Conservation (phyloP, 2,888 invertebrate species). For the Agelastica alni region DNA sequence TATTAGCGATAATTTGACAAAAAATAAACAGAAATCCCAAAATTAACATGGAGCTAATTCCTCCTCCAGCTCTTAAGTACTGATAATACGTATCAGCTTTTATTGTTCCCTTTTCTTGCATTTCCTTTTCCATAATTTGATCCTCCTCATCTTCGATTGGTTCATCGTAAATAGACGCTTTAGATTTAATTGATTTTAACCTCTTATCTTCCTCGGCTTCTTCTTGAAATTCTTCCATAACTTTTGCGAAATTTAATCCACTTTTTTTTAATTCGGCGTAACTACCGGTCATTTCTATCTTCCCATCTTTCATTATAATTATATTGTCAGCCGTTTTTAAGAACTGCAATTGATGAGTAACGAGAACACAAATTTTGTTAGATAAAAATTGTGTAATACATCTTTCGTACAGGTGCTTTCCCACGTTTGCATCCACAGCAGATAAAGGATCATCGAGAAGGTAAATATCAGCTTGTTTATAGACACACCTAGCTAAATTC, state of each 20-base stretch:
- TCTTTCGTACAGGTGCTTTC: slow-evolving; percentile 71
- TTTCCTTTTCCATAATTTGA: slow-evolving; percentile 49
- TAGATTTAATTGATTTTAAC: slow-evolving; percentile 47
- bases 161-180: slow-evolving; percentile 48
- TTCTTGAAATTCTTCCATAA: slow-evolving; percentile 39
- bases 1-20: slow-evolving; percentile 65
- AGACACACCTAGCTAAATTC: slow-evolving; percentile 76
- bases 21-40: slow-evolving; percentile 59
- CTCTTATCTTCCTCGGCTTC: slow-evolving; percentile 48
- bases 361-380: slow-evolving; percentile 66
- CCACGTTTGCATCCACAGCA: slow-evolving; percentile 80
- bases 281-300: slow-evolving; percentile 58
- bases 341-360: slow-evolving; percentile 74
- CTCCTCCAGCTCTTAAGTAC: slow-evolving; percentile 63
- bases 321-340: slow-evolving; percentile 52
- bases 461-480: slow-evolving; percentile 77
- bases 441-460: slow-evolving; percentile 81
- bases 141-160: slow-evolving; percentile 40
- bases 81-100: slow-evolving; percentile 51
- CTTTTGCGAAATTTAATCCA: slow-evolving; percentile 56
- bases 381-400: slow-evolving; percentile 67
- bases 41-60: slow-evolving; percentile 54
- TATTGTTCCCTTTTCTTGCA: slow-evolving; percentile 47
- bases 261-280: slow-evolving; percentile 57
- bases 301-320: slow-evolving; percentile 56